These are phyloP conservation scores for Lutjanus erythropterus DNA, from an alignment of 2,113 vertebrate genomes.

Conservation along the genomic window DNA sequence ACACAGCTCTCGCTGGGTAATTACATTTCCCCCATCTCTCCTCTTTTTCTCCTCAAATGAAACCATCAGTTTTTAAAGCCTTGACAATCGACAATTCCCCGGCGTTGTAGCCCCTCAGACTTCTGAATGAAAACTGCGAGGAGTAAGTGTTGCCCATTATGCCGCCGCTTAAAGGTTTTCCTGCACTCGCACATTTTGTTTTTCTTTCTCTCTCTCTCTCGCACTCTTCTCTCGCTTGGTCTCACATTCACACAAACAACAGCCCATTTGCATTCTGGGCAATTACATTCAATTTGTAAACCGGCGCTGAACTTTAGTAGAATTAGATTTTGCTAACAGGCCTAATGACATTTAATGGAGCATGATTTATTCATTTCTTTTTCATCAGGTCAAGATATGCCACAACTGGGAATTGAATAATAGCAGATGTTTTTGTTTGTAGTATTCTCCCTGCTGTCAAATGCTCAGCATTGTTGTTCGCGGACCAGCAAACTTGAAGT, in stretches of 20 bases:
- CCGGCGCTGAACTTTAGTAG: conserved; percentile 78
- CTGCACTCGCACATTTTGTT: conserved; percentile 42
- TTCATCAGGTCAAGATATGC: conserved; percentile 77
- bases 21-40: conserved; percentile 74
- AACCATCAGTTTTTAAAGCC: conserved; percentile 77
- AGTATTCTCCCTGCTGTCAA: conserved; percentile 28
- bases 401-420: conserved; percentile 70
- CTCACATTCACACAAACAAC: conserved; percentile 71
- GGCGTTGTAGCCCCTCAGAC: conserved; percentile 45
- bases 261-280: conserved; percentile 80
- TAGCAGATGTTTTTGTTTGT: conserved; percentile 71
- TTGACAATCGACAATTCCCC: conserved; percentile 68
- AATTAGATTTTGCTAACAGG: conserved; percentile 81
- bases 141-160: conserved; percentile 55
- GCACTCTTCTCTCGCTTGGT: conserved; percentile 47
- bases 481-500: conserved; percentile 7
- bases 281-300: conserved; percentile 84
- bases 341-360: conserved; percentile 82
- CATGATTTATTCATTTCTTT: conserved; percentile 80
- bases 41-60: conserved; percentile 52
- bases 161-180: conserved; percentile 55
- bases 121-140: conserved; percentile 66
- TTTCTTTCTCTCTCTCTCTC: conserved; percentile 14
- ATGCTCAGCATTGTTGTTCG: neutral
- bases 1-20: conserved; percentile 75